Conservation (phyloP, 2,888 invertebrate genomes). For the Theodoxus fluviatilis region DNA sequence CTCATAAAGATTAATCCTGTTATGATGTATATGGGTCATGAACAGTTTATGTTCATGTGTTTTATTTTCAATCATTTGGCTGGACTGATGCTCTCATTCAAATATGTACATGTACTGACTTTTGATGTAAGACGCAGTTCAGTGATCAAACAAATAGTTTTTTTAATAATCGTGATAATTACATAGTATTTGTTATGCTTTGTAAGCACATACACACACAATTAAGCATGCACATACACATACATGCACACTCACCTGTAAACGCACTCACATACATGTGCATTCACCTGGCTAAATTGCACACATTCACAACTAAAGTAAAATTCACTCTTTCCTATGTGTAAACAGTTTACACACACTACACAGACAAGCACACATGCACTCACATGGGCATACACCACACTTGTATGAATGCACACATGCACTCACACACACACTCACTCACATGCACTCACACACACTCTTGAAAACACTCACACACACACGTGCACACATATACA, state of each 20-base stretch:
- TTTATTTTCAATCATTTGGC: too few relatives aligned
- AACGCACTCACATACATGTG: background rate
- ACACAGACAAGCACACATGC: conserved; percentile 3
- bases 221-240: background rate
- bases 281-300: background rate
- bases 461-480: conserved; percentile 18
- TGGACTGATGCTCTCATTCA: too few relatives aligned
- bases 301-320: background rate
- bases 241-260: background rate
- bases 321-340: too few relatives aligned
- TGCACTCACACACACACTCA: background rate
- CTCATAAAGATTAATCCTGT: too few relatives aligned
- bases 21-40: too few relatives aligned
- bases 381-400: background rate
- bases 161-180: too few relatives aligned
- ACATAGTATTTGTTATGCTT: too few relatives aligned
- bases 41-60: too few relatives aligned
- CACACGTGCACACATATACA: background rate
- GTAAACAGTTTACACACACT: background rate
- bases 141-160: too few relatives aligned
- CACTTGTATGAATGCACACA: background rate
- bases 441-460: conserved; percentile 19
- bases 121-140: too few relatives aligned
- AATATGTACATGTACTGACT: too few relatives aligned
- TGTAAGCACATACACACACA: background rate